These are phyloP conservation scores for Syrphus vitripennis DNA, from an alignment of 2,888 invertebrate species.

Conservation along the genomic window DNA sequence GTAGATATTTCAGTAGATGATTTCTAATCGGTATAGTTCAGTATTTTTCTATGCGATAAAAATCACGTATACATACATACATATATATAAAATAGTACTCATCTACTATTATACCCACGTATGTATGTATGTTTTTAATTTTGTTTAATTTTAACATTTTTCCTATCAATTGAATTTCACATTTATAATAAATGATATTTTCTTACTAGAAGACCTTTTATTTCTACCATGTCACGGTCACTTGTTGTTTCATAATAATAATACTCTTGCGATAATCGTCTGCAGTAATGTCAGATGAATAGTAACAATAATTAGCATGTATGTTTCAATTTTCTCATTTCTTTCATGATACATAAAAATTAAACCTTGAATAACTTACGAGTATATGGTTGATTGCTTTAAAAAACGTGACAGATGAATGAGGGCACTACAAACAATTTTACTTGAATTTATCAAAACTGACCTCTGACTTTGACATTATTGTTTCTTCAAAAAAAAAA, in stretches of 20 bases:
- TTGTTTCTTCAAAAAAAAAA: neutral
- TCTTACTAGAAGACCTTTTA: neutral
- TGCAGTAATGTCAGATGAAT: slow-evolving; percentile 20
- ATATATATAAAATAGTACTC: too few relatives aligned
- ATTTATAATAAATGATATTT: neutral
- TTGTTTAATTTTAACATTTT: neutral
- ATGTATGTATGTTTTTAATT: too few relatives aligned
- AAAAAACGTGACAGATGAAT: slow-evolving; percentile 41
- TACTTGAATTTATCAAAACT: neutral
- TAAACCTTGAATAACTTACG: slow-evolving; percentile 38
- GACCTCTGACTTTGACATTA: slow-evolving; percentile 52
- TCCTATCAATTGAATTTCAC: neutral
- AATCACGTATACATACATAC: too few relatives aligned
- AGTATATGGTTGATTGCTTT: slow-evolving; percentile 4
- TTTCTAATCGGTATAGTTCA: too few relatives aligned
- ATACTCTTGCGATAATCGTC: neutral
- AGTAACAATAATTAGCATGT: slow-evolving; percentile 15
- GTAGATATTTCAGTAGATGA: too few relatives aligned
- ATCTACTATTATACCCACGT: too few relatives aligned
- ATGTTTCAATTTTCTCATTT: slow-evolving; percentile 31
- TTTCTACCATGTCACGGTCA: neutral
- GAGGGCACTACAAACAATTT: neutral
- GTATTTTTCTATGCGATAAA: too few relatives aligned
- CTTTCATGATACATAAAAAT: neutral
- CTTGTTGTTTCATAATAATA: neutral